These are phyloP conservation scores for Cardiocondyla obscurior DNA, from an alignment of 1,140 invertebrate genomes.

Conservation along the genomic window DNA sequence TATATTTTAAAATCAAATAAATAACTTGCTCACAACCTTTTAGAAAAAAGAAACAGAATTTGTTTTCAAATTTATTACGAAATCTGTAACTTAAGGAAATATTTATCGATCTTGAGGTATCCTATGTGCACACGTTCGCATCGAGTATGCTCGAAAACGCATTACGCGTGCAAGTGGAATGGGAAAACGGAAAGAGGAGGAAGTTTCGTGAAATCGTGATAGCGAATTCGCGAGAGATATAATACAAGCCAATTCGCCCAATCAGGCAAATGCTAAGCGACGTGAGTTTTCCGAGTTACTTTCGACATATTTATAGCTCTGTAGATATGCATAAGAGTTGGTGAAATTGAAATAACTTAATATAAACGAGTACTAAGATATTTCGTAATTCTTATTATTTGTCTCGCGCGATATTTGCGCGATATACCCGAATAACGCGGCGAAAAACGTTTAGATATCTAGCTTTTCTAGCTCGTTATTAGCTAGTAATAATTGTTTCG, in stretches of 20 bases:
- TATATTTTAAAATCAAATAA: background rate
- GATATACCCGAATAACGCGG: background rate
- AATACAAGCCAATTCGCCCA: conserved; percentile 62
- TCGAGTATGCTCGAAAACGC: background rate
- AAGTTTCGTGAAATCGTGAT: conserved; percentile 46
- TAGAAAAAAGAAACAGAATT: background rate
- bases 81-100: background rate
- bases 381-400: background rate
- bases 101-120: background rate
- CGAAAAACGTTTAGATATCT: too few species aligned
- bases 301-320: conserved; percentile 6
- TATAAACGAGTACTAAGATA: background rate
- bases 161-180: conserved; percentile 3
- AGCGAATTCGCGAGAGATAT: conserved; percentile 54
- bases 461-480: too few species aligned
- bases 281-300: conserved; percentile 41
- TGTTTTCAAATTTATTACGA: background rate
- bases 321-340: background rate
- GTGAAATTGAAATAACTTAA: conserved; percentile 46
- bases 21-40: background rate
- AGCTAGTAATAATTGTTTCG: too few species aligned
- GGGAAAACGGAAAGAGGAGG: background rate
- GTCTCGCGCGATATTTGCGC: too few species aligned
- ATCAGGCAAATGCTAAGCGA: conserved; percentile 60
- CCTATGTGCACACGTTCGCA: background rate